Base-by-base conservation (phyloP, 2,797 vertebrate species). In the Anas bernieri region DNA sequence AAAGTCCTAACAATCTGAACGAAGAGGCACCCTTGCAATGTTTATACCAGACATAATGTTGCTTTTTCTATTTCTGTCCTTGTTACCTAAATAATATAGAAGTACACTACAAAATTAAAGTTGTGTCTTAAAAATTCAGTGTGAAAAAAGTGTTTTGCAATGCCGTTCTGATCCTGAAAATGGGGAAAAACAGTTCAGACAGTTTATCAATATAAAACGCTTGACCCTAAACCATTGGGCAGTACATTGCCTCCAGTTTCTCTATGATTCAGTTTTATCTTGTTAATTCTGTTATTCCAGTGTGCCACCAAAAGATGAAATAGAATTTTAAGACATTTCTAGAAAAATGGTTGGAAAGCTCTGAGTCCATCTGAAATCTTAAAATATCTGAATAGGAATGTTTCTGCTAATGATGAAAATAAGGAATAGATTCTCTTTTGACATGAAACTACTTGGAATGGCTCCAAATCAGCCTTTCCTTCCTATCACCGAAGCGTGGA, bases 21-120 rank as follows among this genome's bases (percentile, higher is more conserved):
- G 41, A 75, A 64, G 31, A 58, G 30, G 23, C 12, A 74, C 3
- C 7, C n/a, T 35, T 68, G 22, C 6, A 68, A 10, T 17, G 25
- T 33, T 70, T 2, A 3, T 43, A 41, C 5, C 7, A 26, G 80
- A 50, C 10, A 18, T 61, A 2, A 2, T 0, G 0, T 17, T 35
- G 45, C 11, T 0, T 20, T 59, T 23, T 64, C 17, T 45, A 62
- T 69, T 84, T 37, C 55, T 76, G 35, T 77, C 23, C 50, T 80
- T 2, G 0, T 59, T 77, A 55, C 23, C 56, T 39, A n/a, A 72
- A 73, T 13, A 18, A 64, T 74, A 43, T 63, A 14, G 31, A 59
- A 56, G 5, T 14, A 37, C 0, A 1, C n/a, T 23, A 9, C 12
- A 1, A 11, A 73, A 52, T 35, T 83, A 46, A 68, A 61, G 7